Base-by-base conservation (phyloP, 2,888 invertebrate species). In the Rhimphoctona megacephalus region DNA sequence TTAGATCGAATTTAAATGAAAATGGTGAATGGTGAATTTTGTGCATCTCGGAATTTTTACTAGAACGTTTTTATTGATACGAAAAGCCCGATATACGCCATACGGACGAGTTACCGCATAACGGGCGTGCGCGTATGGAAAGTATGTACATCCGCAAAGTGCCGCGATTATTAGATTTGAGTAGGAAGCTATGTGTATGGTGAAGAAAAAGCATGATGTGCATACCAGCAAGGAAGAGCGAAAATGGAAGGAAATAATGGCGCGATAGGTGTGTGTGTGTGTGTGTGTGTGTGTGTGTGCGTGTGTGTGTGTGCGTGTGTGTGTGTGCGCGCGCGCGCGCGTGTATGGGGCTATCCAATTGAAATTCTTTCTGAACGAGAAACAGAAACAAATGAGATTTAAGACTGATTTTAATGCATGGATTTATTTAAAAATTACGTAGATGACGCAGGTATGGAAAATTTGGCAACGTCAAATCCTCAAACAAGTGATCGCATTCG, bases 91-190 rank as follows among this genome's bases (percentile, higher is more conserved):
- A 39, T 39, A 39, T 39, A 39, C n/a, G n/a, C 39, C 7, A 52
- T 52, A n/a, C 54, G 9, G 22, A 22, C 49, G 69, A 61, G 78
- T 81, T 73, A 49, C 57, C 61, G 54, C 67, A 76, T 77, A 82
- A 85, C 82, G 81, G 81, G 80, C 54, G 79, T 70, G n/a, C n/a
- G 69, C 66, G 69, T 72, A 77, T 73, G 78, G 64, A 88, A 78
- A 86, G 79, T 88, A 88, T 83, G 57, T 73, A 79, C 85, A 87
- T 88, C 83, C 88, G 85, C 85, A 81, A 87, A 87, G 85, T 87
- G 76, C 57, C 74, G 85, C 74, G 85, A 88, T 84, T 83, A 87
- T 87, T 81, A 85, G 79, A 85, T 88, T 81, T 39, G 54, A 83
- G 82, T 46, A 76, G 74, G 74, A 67, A 85, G 78, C 73, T 74